A percentile compares a stretch with the other conserved stretches of the same genome.
These are phyloP conservation scores for Ectemnius lituratus DNA, from an alignment of 2,888 invertebrate genomes.

Conservation along the genomic window DNA sequence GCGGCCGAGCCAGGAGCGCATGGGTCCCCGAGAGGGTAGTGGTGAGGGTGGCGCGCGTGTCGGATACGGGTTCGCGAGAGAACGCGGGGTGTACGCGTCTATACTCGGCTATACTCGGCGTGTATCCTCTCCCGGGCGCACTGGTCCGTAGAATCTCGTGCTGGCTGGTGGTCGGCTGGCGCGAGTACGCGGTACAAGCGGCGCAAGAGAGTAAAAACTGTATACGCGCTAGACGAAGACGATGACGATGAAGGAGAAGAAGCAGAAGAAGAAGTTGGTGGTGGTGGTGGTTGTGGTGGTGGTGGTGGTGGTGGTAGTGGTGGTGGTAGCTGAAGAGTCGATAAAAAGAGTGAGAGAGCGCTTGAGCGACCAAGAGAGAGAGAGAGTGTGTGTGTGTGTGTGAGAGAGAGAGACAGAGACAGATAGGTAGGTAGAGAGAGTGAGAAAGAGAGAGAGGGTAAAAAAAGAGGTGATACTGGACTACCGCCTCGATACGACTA, in stretches of 20 bases:
- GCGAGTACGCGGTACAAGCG: too few relatives aligned
- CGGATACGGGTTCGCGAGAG: neutral
- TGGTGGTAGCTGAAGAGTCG: slow-evolving; percentile 4
- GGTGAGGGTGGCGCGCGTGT: slow-evolving; percentile 10
- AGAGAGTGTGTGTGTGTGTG: too few relatives aligned
- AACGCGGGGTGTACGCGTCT: slow-evolving; percentile 1
- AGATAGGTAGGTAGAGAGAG: slow-evolving; percentile 12
- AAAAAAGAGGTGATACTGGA: slow-evolving; percentile 60
- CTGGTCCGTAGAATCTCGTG: too few relatives aligned
- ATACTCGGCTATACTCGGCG: too few relatives aligned
- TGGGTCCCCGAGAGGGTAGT: neutral
- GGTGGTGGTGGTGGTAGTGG: slow-evolving; percentile 16
- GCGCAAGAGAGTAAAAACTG: too few relatives aligned
- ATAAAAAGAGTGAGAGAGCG: slow-evolving; percentile 17
- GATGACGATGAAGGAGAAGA: slow-evolving; percentile 20
- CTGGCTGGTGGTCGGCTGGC: too few relatives aligned
- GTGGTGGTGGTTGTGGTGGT: slow-evolving; percentile 20
- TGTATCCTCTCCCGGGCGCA: too few relatives aligned
- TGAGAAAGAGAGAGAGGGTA: slow-evolving; percentile 11
- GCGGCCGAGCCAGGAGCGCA: neutral
- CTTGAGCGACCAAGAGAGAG: slow-evolving; percentile 14
- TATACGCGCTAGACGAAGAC: neutral
- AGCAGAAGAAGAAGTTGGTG: slow-evolving; percentile 32
- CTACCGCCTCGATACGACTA: slow-evolving; percentile 72
- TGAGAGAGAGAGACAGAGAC: slow-evolving; percentile 7